Evolutionary conservation across 2,888 invertebrate species (phyloP), one percentile per base, ranked within the genome.

Genomic region (Xestobium rufovillosum): DNA sequence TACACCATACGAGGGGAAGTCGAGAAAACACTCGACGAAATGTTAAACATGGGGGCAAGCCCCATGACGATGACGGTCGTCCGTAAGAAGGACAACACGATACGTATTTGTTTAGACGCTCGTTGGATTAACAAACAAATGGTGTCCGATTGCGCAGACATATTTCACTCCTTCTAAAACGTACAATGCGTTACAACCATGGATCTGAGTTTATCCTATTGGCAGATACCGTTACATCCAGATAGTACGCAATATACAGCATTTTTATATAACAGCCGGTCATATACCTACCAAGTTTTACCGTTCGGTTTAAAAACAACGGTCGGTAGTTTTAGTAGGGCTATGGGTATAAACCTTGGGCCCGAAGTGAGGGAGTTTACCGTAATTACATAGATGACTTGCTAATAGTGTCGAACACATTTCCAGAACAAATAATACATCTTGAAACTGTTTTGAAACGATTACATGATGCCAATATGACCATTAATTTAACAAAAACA

Each of bases 81-180:
- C n/a, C 13, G 14, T 10, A 45, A 43, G 34, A 47, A 46, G 29
- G 38, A 47, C 32, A 42, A 36, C 4, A 16, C 28, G 1, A 43
- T 59, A 1, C 41, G 59, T 2, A 42, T 59, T 10, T 55, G 56
- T 35, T 31, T 57, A 13, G 57, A 59, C 37, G 56, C 57, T 0
- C 26, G 59, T 8, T 41, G 39, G 25, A 14, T 58, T 1, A 59
- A 59, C 41, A 37, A 40, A 8, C 28, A 44, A 17, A 56, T 60
- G 23, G 45, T 52, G 16, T 41, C 51, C 0, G 56, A 58, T 33
- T 41, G 49, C 1, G 55, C 59, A 28, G 41, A n/a, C n/a, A n/a
- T n/a, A n/a, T n/a, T n/a, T n/a, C n/a, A n/a, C n/a, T n/a, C n/a
- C n/a, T n/a, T n/a, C n/a, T n/a, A n/a, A n/a, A n/a, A n/a, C n/a